phyloP scores from a whole-genome alignment of 2,888 invertebrate species.

The Drosophila rellima region DNA sequence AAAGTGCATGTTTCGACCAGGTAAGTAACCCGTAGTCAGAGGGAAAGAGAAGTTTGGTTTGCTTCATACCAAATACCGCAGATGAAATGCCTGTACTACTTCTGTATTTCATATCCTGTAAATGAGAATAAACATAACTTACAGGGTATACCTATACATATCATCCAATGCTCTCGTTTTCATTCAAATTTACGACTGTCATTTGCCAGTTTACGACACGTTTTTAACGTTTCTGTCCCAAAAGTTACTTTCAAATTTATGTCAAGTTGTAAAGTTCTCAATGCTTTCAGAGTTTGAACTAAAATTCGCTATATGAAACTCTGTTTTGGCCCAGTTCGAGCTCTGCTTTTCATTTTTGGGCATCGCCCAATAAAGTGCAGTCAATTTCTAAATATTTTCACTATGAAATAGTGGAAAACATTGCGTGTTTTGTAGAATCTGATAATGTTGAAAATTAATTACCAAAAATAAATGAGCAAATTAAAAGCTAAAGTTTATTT shows the following conservation, averaged over 20 bases:
- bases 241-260: conserved; percentile 28
- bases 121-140: neutral
- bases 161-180: neutral
- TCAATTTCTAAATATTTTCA: conserved; percentile 5
- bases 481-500: neutral
- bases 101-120: conserved; percentile 5
- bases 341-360: neutral
- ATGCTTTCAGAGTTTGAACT: neutral
- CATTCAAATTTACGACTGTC: conserved; percentile 27
- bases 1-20: conserved; percentile 45
- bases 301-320: neutral
- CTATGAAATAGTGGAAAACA: conserved; percentile 1
- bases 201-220: conserved; percentile 25
- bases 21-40: neutral
- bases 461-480: neutral
- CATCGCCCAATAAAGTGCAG: neutral
- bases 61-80: neutral
- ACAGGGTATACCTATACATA: conserved; percentile 10
- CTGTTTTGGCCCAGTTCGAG: conserved; percentile 1
- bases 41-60: neutral
- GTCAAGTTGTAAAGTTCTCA: conserved; percentile 21
- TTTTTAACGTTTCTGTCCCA: conserved; percentile 9
- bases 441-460: conserved; percentile 13
- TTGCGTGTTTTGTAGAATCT: neutral
- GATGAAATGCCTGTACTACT: neutral